These are phyloP conservation scores for Schrankia costaestrigalis DNA, from an alignment of 2,888 invertebrate genomes.

Conservation along the genomic window DNA sequence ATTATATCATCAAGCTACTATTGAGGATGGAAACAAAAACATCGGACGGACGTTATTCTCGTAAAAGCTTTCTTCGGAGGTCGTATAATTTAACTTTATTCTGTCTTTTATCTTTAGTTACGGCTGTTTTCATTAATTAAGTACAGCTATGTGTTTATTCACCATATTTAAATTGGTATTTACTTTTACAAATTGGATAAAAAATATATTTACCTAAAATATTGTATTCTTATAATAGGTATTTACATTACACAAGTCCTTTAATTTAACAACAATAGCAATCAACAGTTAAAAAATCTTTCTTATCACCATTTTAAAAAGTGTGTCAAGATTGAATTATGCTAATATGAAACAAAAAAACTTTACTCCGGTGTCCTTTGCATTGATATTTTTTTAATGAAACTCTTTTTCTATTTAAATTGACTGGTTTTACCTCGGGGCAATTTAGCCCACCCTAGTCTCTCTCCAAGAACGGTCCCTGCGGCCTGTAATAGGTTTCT, in stretches of 20 bases:
- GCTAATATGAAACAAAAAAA: slow-evolving; percentile 22
- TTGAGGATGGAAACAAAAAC: slow-evolving; percentile 22
- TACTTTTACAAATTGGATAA: no score
- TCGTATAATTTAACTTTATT: slow-evolving; percentile 27
- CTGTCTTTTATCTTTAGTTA: slow-evolving; percentile 23
- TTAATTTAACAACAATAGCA: no score
- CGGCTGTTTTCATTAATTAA: slow-evolving; percentile 40
- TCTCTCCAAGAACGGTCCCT: slow-evolving; percentile 60
- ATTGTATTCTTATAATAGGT: no score
- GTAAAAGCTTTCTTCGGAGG: slow-evolving; percentile 23
- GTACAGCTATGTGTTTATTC: no score
- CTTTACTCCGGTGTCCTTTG: slow-evolving; percentile 44
- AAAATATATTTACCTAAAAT: no score
- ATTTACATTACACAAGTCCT: no score
- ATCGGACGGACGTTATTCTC: slow-evolving; percentile 10
- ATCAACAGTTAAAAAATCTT: no score
- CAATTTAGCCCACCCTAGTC: slow-evolving; percentile 54
- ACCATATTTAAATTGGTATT: no score
- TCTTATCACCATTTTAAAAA: no score
- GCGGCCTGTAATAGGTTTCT: slow-evolving; percentile 72
- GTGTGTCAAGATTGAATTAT: slow-evolving; percentile 26
- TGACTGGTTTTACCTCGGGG: slow-evolving; percentile 66
- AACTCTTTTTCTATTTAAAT: slow-evolving; percentile 73
- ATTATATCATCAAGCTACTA: slow-evolving; percentile 30
- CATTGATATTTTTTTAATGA: slow-evolving; percentile 61